Conservation (phyloP, 2,888 invertebrate genomes). For the Ashinkailepas kermadecensis region DNA sequence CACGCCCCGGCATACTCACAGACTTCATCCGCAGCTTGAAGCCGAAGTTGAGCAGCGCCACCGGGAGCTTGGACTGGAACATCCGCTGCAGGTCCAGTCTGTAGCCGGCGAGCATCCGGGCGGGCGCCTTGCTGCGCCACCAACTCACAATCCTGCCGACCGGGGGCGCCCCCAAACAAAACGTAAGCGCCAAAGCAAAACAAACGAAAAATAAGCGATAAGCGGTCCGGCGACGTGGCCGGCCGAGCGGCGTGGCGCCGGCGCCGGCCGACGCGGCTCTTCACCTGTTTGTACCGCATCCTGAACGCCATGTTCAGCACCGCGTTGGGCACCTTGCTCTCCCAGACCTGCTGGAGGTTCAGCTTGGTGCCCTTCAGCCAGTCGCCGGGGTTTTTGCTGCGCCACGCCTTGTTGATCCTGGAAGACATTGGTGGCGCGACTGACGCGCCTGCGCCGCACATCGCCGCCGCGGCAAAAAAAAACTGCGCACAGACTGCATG, state of each 20-base stretch:
- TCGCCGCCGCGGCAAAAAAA: too few species aligned
- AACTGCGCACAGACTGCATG: too few species aligned
- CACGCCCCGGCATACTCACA: conserved; percentile 27
- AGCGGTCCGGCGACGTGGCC: not conserved
- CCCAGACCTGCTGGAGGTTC: conserved; percentile 79
- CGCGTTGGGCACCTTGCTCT: conserved; percentile 76
- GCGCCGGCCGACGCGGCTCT: not conserved
- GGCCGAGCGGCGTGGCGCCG: not conserved
- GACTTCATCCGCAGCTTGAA: conserved; percentile 54
- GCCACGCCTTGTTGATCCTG: conserved; percentile 35
- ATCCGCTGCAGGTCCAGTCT: conserved; percentile 84
- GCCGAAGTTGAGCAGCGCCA: conserved; percentile 77
- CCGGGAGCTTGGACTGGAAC: conserved; percentile 76
- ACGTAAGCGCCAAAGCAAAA: not conserved
- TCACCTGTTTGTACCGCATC: conserved; percentile 39
- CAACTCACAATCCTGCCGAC: not conserved
- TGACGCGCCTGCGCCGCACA: too few species aligned
- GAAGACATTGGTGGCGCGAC: too few species aligned
- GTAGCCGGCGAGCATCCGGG: conserved; percentile 68
- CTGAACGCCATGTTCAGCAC: conserved; percentile 87
- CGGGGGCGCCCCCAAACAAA: not conserved
- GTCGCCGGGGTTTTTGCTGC: conserved; percentile 33
- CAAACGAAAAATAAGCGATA: not conserved
- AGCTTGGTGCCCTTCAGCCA: conserved; percentile 65
- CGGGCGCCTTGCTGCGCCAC: not conserved